These are phyloP conservation scores for Phallusia fumigata DNA, from an alignment of 23 tunicate species.

Conservation along the genomic window DNA sequence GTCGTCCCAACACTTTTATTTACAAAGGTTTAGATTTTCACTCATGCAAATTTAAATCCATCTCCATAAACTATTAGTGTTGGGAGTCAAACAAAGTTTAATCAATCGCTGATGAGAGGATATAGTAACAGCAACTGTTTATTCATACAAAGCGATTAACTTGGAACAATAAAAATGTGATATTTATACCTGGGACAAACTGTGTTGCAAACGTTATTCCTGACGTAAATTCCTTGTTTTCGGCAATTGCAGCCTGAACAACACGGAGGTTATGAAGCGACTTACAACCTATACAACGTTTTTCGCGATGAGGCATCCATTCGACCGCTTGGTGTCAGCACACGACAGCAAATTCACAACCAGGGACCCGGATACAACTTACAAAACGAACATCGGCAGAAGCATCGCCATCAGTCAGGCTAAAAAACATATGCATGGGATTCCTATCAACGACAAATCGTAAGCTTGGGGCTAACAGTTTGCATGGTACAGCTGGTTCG, in stretches of 20 bases:
- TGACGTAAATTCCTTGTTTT: background rate
- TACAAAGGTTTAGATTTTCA: too few species aligned
- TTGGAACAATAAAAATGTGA: too few species aligned
- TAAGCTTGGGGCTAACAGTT: background rate
- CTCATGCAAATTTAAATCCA: too few species aligned
- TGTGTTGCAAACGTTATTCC: too few species aligned
- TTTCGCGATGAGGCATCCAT: slow-evolving; percentile 57
- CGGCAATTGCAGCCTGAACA: background rate
- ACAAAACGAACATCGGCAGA: slow-evolving; percentile 9
- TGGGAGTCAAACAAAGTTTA: too few species aligned
- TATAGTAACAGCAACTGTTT: too few species aligned
- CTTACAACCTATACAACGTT: slow-evolving; percentile 41
- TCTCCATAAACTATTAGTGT: too few species aligned
- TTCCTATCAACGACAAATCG: background rate
- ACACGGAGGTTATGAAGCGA: slow-evolving; percentile 25
- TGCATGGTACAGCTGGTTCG: background rate
- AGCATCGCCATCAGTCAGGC: slow-evolving; percentile 14
- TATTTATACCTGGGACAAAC: too few species aligned
- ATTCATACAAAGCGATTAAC: too few species aligned
- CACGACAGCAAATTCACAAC: slow-evolving; percentile 48
- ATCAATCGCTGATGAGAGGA: too few species aligned
- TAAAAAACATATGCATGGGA: background rate
- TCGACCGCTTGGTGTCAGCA: slow-evolving; percentile 55
- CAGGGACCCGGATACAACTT: background rate
- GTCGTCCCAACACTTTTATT: too few species aligned